These are phyloP conservation scores for Sclerurus mexicanus DNA, from an alignment of 2,113 vertebrate genomes.

Conservation along the genomic window DNA sequence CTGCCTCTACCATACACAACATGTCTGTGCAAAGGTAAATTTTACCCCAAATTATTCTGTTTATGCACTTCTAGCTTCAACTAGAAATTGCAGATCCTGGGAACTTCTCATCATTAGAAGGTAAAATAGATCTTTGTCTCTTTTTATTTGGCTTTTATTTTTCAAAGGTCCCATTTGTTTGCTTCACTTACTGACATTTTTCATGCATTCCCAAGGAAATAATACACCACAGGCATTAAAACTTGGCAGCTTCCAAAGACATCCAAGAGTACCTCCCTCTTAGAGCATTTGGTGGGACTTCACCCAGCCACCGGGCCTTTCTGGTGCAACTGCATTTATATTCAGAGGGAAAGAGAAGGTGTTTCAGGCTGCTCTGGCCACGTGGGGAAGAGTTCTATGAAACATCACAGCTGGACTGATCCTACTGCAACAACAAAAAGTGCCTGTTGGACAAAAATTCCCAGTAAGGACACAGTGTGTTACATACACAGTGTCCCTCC, in stretches of 20 bases:
- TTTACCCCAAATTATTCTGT: background rate
- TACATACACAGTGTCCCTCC: background rate
- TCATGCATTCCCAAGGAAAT: background rate
- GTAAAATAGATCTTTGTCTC: background rate
- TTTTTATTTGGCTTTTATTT: background rate
- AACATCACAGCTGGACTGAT: background rate
- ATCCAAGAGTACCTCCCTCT: background rate
- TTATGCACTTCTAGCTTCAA: background rate
- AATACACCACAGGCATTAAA: background rate
- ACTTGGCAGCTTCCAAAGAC: background rate
- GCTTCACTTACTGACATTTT: background rate
- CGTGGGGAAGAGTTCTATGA: background rate
- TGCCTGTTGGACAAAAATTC: background rate
- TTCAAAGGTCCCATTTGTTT: background rate
- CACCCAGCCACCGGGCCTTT: background rate
- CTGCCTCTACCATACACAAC: background rate
- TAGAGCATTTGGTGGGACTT: background rate
- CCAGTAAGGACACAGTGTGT: background rate
- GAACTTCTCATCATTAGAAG: background rate
- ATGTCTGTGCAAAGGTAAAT: background rate
- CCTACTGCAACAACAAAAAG: background rate
- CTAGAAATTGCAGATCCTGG: background rate
- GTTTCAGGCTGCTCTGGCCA: background rate
- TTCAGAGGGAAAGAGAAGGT: background rate
- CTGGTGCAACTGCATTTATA: background rate